Evolutionary conservation across 2,888 invertebrate species (phyloP).

Genomic region (Chrysopilus asiliformis): DNA sequence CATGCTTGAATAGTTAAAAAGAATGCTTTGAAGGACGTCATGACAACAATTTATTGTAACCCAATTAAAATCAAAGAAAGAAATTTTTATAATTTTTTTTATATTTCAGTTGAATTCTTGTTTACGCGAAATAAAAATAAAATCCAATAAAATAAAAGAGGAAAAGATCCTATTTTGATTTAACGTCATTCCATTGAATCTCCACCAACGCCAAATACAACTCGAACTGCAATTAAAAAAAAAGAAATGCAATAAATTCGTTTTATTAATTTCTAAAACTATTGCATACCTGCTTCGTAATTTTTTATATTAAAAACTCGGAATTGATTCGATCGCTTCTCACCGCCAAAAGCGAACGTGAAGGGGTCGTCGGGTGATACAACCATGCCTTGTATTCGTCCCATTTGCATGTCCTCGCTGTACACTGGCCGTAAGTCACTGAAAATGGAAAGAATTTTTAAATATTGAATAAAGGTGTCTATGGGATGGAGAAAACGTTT

Average conservation of each 20-base stretch:
- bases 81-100: too few species aligned
- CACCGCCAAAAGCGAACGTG: constrained; percentile 72
- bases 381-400: constrained; percentile 56
- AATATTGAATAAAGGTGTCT: background rate
- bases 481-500: too few species aligned
- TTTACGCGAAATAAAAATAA: too few species aligned
- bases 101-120: too few species aligned
- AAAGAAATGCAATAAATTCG: background rate
- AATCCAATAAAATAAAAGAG: too few species aligned
- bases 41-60: too few species aligned
- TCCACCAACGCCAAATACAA: constrained; percentile 2
- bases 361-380: constrained; percentile 71
- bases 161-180: too few species aligned
- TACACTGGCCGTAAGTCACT: constrained; percentile 26
- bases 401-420: constrained; percentile 48
- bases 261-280: background rate
- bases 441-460: constrained; percentile 10
- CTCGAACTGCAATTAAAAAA: constrained; percentile 2
- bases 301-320: constrained; percentile 41
- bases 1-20: too few species aligned
- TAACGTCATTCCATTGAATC: too few species aligned
- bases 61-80: too few species aligned
- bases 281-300: constrained; percentile 22
- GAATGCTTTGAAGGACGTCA: too few species aligned
- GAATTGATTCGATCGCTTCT: constrained; percentile 63